Conservation (phyloP, 2,113 vertebrate genomes). For the Laticauda colubrina region DNA sequence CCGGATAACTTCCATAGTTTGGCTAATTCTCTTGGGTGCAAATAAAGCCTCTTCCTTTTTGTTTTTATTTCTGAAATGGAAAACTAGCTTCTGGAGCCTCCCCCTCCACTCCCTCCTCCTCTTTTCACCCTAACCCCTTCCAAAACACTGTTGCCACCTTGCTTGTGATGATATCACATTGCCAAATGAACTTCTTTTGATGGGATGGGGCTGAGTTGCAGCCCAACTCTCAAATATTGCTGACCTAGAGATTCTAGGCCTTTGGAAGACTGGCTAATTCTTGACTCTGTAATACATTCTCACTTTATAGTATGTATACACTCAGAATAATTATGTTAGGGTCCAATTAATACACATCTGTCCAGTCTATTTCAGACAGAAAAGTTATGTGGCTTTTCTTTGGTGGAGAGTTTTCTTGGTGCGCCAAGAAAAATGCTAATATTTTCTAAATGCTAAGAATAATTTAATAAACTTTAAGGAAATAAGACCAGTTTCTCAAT, state of each 20-base stretch:
- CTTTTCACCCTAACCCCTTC: background rate
- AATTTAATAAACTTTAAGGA: constrained; percentile 14
- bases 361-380: background rate
- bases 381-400: background rate
- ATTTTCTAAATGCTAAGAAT: background rate
- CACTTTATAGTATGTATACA: background rate
- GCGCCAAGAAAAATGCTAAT: background rate
- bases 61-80: background rate
- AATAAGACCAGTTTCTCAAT: constrained; percentile 17
- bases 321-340: background rate
- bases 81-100: background rate
- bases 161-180: background rate
- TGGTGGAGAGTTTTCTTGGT: background rate
- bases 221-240: background rate
- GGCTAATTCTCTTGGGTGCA: background rate
- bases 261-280: background rate
- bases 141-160: background rate
- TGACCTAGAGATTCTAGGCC: background rate
- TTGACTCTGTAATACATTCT: background rate
- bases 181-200: background rate
- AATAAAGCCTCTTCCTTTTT: background rate
- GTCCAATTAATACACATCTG: background rate
- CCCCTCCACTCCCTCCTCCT: background rate
- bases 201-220: background rate
- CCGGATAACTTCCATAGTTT: background rate